Base-by-base conservation (phyloP, 2,888 invertebrate species). In the Myathropa florea region DNA sequence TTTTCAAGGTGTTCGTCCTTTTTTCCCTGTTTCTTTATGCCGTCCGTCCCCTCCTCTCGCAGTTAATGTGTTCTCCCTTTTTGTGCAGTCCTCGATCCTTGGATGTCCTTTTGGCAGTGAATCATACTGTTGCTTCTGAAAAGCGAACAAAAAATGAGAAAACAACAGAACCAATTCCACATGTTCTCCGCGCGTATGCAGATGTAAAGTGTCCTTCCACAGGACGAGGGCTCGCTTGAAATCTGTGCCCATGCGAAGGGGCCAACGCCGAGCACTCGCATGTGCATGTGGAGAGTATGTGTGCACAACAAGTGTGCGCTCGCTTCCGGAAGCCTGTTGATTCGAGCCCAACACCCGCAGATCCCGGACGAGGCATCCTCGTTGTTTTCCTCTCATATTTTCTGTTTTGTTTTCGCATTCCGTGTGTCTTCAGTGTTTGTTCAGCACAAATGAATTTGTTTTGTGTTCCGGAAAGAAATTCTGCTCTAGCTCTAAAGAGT, bases 241-340 rank as follows among this genome's bases (percentile, higher is more conserved):
- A 46, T 46, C 46, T 46, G 46, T 46, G 46, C 33, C 33, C 33
- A 12, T 0, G 7, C 18, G 46, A 46, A 12, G 39, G 39, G n/a
- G 39, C 14, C n/a, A n/a, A n/a, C n/a, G n/a, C n/a, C n/a, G n/a
- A n/a, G 39, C 14, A n/a, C 39, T n/a, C n/a, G 39, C 39, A n/a
- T n/a, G 39, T 4, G 4, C n/a, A 39, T n/a, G n/a, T 39, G 46
- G 46, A 46, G 46, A 7, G 46, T 18, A 7, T 46, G 30, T 18
- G 60, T 21, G 46, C 24, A 77, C 72, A 85, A 85, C 84, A 84
- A 84, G 84, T 84, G 85, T 85, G 81, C 21, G 67, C 76, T 70
- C 72, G 60, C 85, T 85, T 85, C 85, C 85, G 85, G 85, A 85
- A 85, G 85, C 85, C 85, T 85, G 85, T 85, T 85, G 85, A 85